Conservation (phyloP, 2,888 invertebrate species). For the Amiota communis region DNA sequence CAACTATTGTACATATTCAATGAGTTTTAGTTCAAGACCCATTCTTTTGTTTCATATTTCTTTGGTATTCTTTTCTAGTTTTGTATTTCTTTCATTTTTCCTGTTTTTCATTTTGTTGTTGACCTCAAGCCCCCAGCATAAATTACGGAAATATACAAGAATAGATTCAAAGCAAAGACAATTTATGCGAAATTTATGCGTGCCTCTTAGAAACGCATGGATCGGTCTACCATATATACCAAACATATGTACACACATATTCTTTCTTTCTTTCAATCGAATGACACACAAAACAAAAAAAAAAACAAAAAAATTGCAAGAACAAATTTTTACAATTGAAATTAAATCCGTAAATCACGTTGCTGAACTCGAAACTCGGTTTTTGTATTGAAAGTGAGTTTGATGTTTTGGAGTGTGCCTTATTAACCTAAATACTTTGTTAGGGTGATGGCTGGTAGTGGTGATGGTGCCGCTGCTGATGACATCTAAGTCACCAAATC, state of each 20-base stretch:
- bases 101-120: constrained; percentile 10
- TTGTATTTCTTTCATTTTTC: not conserved
- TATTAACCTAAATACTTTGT: constrained; percentile 31
- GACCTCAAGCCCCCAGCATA: constrained; percentile 27
- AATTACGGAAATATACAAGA: constrained; percentile 11
- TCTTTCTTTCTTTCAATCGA: no score
- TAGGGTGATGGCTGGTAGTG: constrained; percentile 34
- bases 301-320: constrained; percentile 1
- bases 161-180: constrained; percentile 8
- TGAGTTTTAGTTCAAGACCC: constrained; percentile 2
- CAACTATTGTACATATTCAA: not conserved
- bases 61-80: not conserved
- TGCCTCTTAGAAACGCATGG: constrained; percentile 19
- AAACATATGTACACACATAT: not conserved
- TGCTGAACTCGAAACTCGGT: not conserved
- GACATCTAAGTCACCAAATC: no score
- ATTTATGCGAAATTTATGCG: constrained; percentile 29
- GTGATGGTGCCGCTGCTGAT: not conserved
- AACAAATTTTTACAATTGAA: constrained; percentile 23
- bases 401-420: not conserved
- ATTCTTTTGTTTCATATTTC: constrained; percentile 21
- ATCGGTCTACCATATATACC: not conserved
- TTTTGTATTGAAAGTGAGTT: not conserved
- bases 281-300: not conserved
- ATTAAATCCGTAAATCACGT: constrained; percentile 26